Percentiles rank a stretch among this genome's conserved stretches.
Conservation (phyloP, 2,113 vertebrate species). For the Odocoileus hemionus region DNA sequence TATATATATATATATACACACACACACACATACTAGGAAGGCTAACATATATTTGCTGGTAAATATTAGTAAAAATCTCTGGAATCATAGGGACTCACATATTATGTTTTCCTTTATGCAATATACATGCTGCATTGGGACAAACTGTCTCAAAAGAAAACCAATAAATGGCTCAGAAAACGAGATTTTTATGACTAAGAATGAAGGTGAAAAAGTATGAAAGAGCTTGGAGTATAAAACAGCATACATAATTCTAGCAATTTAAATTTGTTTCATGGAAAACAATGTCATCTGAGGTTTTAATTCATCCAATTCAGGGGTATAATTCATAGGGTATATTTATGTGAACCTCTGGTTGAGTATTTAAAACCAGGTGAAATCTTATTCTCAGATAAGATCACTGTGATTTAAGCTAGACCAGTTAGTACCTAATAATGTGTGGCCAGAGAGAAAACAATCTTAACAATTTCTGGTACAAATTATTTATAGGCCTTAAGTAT, state of each 20-base stretch:
- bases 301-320: not conserved
- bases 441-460: not conserved
- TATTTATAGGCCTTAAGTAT: not conserved
- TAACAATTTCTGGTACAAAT: not conserved
- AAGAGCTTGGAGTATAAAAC: not conserved
- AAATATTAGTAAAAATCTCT: slow-evolving; percentile 29
- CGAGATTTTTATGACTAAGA: slow-evolving; percentile 19
- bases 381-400: slow-evolving; percentile 29
- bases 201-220: not conserved
- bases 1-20: not conserved
- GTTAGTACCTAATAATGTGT: not conserved
- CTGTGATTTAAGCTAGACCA: not conserved
- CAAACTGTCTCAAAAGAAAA: slow-evolving; percentile 61
- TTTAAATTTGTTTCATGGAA: slow-evolving; percentile 14
- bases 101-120: slow-evolving; percentile 10
- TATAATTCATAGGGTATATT: not conserved
- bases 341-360: not conserved
- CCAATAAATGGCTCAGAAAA: slow-evolving; percentile 32
- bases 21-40: not conserved
- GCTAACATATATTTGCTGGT: not conserved
- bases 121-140: slow-evolving; percentile 39
- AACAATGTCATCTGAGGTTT: not conserved
- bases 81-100: not conserved
- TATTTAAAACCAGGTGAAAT: slow-evolving; percentile 2
- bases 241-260: not conserved